A percentile compares a stretch with the other conserved stretches of the same genome.
phyloP scores from a whole-genome alignment of 2,113 vertebrate species.

The Actenoides hombroni region DNA sequence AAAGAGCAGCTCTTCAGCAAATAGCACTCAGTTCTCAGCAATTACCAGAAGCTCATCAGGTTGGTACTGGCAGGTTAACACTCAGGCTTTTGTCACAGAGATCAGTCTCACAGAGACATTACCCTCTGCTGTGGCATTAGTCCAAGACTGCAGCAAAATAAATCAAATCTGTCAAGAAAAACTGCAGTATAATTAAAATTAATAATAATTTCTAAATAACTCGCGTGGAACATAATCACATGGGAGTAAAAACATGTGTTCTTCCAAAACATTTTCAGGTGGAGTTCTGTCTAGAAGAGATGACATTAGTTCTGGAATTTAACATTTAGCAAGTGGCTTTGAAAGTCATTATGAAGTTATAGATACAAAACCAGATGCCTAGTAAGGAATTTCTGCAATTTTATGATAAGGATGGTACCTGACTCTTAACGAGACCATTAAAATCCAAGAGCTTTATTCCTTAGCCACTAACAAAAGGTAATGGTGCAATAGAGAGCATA shows the following conservation, averaged over 20 bases:
- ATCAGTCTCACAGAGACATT: no score
- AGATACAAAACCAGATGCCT: background rate
- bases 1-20: background rate
- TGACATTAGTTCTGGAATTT: background rate
- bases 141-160: background rate
- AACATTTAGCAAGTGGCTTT: background rate
- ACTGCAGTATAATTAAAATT: background rate
- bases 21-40: background rate
- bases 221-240: background rate
- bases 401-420: background rate
- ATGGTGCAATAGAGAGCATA: background rate
- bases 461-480: conserved; percentile 4
- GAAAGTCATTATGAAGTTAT: background rate
- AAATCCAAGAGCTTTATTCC: conserved; percentile 7
- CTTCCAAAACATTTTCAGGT: background rate
- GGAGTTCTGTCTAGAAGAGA: background rate
- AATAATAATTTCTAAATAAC: background rate
- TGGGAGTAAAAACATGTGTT: background rate
- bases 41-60: background rate
- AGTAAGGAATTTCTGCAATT: background rate
- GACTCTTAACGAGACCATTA: background rate
- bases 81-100: background rate
- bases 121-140: background rate
- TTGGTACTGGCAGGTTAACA: background rate
- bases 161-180: background rate